Base-by-base conservation (phyloP, 2,888 invertebrate species). In the Coenonympha arcania region DNA sequence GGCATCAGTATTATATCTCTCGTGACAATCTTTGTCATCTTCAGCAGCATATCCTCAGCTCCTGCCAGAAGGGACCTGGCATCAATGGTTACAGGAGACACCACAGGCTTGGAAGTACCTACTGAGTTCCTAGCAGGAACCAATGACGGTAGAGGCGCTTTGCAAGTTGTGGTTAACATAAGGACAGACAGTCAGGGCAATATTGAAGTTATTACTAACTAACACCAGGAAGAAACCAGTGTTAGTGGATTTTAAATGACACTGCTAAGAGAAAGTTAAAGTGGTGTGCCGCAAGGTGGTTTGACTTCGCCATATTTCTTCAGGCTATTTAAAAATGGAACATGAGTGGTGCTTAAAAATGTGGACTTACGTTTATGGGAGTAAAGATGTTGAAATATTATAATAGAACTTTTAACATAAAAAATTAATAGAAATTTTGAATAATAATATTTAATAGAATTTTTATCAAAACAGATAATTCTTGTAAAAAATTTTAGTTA, bases 151-250 rank as follows among this genome's bases (percentile, higher is more conserved):
- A 68, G 68, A 0, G 84, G 83, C 0, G 72, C 82, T 2, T 61
- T 85, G 42, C 86, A 86, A 39, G 60, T 86, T 1, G 85, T 85
- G 11, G 65, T 86, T 18, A 85, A 85, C 48, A 73, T 85, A 3
- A 78, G 76, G 22, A 85, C 86, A 0, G 85, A 85, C 56, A 82
- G 78, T 36, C 66, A 73, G 8, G 86, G 85, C 0, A 85, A 84
- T 52, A 82, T 85, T 20, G 81, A 83, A 61, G 79, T 86, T 36
- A 76, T 65, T 57, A 79, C 80, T 3, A 81, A 80, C 59, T 84
- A 66, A 60, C 8, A 42, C 15, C 4, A 16, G 11, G 6, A 9
- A 19, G 3, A 11, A 34, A 8, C n/a, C n/a, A 26, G n/a, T 9
- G 1, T 26, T 26, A 8, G 24, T 1, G 24, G 9, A 26, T 9